Evolutionary conservation across 2,113 vertebrate species (phyloP).

Genomic region (Perccottus glenii): DNA sequence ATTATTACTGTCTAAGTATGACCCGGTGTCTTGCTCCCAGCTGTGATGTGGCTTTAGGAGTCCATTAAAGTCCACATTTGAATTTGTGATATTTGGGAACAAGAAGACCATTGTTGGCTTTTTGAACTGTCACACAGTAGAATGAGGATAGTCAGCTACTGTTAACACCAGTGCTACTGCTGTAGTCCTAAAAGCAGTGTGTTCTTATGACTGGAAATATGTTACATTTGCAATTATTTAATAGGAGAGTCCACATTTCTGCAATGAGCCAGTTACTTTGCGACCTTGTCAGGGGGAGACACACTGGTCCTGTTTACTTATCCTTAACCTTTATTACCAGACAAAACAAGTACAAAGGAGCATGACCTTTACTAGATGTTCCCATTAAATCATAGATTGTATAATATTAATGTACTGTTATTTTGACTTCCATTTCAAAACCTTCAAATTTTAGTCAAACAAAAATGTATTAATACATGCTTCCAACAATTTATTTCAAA

Average conservation of each 20-base stretch:
- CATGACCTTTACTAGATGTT: no score
- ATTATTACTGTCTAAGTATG: not conserved
- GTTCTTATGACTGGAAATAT: not conserved
- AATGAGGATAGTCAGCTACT: not conserved
- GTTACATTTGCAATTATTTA: not conserved
- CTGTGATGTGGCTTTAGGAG: conserved; percentile 26
- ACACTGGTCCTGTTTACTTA: conserved; percentile 31
- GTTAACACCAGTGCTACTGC: not conserved
- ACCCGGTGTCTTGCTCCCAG: conserved; percentile 28
- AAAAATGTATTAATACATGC: no score
- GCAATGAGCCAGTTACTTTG: not conserved
- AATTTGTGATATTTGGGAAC: conserved; percentile 39
- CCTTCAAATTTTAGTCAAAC: no score
- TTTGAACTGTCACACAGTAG: conserved; percentile 2
- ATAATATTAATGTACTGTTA: no score
- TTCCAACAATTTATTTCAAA: no score
- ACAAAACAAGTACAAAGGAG: conserved; percentile 4
- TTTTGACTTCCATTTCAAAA: no score
- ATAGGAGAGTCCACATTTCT: not conserved
- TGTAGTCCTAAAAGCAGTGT: not conserved
- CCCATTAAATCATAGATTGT: no score
- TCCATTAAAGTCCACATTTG: conserved; percentile 39
- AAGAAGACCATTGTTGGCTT: conserved; percentile 46
- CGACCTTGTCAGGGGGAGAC: conserved; percentile 1
- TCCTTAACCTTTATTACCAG: conserved; percentile 26